Base-by-base conservation (phyloP, 2,797 vertebrate species). In the Sarcophilus harrisii region DNA sequence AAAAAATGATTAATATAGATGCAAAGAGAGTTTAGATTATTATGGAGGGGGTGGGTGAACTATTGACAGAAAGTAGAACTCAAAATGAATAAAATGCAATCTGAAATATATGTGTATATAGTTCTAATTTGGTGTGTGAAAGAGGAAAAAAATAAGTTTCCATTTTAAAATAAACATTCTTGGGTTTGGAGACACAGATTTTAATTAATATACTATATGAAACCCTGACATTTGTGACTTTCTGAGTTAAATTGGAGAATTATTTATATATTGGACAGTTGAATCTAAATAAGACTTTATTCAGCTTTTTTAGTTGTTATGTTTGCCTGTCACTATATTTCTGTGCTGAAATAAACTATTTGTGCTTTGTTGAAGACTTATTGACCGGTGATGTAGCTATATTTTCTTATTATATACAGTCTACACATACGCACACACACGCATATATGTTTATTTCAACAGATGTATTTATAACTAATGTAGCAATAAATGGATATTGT, bases 1-100 rank as follows among this genome's bases (percentile, higher is more conserved):
- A 97, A 98, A 98, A 97, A 98, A 98, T 98, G 97, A 98, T 98
- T 98, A 98, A 97, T 98, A 97, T 96, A 98, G 98, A 97, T 96
- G 94, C 38, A 96, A 97, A 96, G 97, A 96, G 97, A 98, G 98
- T 98, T 93, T 96, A 96, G 97, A 98, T 98, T 96, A 96, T 97
- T 94, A 93, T 90, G 92, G 98, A 97, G 97, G 95, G 96, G 97
- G 96, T 98, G 97, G 97, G 96, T 98, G 97, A 97, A 96, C 96
- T 98, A 97, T 95, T 98, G 98, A 98, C 97, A 97, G 95, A 97
- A 93, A 97, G 92, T 91, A 81, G 92, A 96, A 97, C 92, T 27
- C 32, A 58, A n/a, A 97, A 96, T 96, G 97, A 96, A 96, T 96
- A 96, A 98, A 98, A 98, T 94, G 94, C 96, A 96, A 95, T 97